Conservation (phyloP, 2,113 vertebrate species). For the Barnardius zonarius region DNA sequence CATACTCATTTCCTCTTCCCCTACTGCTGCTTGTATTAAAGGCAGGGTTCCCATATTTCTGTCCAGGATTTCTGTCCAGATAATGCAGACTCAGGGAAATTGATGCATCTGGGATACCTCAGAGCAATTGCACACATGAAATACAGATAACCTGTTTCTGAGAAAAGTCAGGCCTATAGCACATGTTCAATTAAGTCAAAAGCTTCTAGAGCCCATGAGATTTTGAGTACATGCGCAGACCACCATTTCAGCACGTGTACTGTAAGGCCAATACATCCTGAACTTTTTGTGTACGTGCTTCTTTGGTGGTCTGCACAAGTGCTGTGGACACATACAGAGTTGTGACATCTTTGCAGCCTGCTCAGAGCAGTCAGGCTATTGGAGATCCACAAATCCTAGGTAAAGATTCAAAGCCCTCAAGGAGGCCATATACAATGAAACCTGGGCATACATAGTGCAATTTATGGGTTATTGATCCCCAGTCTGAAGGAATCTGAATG, state of each 20-base stretch:
- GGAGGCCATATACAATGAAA: not conserved
- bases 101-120: constrained; percentile 40
- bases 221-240: not conserved
- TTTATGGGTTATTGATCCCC: fast-evolving
- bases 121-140: not conserved
- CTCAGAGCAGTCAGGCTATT: not conserved
- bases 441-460: not conserved
- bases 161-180: constrained; percentile 29
- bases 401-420: not conserved
- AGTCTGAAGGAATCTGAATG: not conserved
- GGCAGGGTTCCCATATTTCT: not conserved
- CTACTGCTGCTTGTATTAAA: not conserved
- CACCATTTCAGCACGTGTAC: not conserved
- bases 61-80: constrained; percentile 4
- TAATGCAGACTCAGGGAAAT: not conserved
- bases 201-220: constrained; percentile 18
- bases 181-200: constrained; percentile 14
- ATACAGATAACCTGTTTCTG: constrained; percentile 50
- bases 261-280: not conserved
- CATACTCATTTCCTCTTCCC: not conserved
- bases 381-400: not conserved
- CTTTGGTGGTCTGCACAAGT: not conserved
- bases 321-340: not conserved
- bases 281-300: fast-evolving
- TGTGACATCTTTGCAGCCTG: not conserved